Evolutionary conservation across 2,888 invertebrate genomes (phyloP).

Genomic region (Oligia latruncula): DNA sequence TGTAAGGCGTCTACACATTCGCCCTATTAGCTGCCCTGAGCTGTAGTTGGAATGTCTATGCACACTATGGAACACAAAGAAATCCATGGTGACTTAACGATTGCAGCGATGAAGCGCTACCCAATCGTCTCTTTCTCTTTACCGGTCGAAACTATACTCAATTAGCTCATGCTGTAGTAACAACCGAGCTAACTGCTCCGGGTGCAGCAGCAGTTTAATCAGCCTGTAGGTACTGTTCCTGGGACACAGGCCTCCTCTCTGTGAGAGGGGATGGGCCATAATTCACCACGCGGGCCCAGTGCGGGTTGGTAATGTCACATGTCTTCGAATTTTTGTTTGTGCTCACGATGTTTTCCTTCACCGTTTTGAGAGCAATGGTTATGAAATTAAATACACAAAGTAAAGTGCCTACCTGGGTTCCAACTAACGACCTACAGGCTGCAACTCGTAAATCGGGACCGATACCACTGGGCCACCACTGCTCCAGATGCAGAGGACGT

Average conservation of each 20-base stretch:
- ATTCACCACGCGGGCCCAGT: background rate
- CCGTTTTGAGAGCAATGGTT: background rate
- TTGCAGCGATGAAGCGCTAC: background rate
- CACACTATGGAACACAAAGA: background rate
- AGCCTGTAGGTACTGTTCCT: background rate
- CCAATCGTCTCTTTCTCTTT: background rate
- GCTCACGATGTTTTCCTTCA: background rate
- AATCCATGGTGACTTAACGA: background rate
- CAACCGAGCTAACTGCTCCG: background rate
- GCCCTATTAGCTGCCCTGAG: background rate
- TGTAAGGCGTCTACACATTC: constrained; percentile 14
- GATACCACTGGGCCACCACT: background rate
- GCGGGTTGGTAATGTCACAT: background rate
- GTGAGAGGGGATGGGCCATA: background rate
- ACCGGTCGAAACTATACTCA: background rate
- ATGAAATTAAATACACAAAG: background rate
- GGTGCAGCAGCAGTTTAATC: background rate
- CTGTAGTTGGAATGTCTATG: background rate
- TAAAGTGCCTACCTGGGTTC: background rate
- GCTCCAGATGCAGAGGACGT: background rate
- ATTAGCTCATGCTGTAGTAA: background rate
- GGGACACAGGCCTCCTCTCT: background rate
- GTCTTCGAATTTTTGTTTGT: background rate
- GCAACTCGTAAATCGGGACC: background rate
- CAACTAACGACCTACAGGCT: background rate